Conservation (phyloP, 2,888 invertebrate species). For the Ophonus ardosiacus region DNA sequence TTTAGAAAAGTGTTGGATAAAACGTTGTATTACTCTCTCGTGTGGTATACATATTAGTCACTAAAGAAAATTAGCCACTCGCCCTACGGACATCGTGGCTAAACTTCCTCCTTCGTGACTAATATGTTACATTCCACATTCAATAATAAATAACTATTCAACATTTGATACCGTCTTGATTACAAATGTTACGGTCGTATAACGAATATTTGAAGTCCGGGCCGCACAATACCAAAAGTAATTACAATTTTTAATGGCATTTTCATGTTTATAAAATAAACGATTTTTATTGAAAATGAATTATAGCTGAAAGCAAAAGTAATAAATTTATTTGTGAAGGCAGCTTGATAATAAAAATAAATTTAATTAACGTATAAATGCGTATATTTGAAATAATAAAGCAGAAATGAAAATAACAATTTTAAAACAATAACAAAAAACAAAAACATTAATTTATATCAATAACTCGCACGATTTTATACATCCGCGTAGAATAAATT, state of each 20-base stretch:
- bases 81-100: too few species aligned
- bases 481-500: slow-evolving; percentile 46
- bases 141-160: too few species aligned
- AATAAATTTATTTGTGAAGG: slow-evolving; percentile 1
- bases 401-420: slow-evolving; percentile 33
- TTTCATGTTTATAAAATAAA: neutral
- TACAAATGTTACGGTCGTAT: too few species aligned
- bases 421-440: slow-evolving; percentile 41
- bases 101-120: too few species aligned
- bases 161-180: too few species aligned
- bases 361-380: slow-evolving; percentile 22
- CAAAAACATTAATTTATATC: slow-evolving; percentile 37
- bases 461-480: slow-evolving; percentile 34
- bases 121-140: too few species aligned
- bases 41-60: too few species aligned
- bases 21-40: too few species aligned
- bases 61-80: too few species aligned
- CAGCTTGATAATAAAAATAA: slow-evolving; percentile 15
- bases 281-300: neutral
- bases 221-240: neutral
- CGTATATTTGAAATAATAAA: neutral
- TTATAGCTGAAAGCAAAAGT: neutral
- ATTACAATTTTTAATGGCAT: neutral
- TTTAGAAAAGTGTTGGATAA: too few species aligned
- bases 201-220: too few species aligned